Evolutionary conservation across 1,140 invertebrate species (phyloP).

Genomic region (Mya arenaria): DNA sequence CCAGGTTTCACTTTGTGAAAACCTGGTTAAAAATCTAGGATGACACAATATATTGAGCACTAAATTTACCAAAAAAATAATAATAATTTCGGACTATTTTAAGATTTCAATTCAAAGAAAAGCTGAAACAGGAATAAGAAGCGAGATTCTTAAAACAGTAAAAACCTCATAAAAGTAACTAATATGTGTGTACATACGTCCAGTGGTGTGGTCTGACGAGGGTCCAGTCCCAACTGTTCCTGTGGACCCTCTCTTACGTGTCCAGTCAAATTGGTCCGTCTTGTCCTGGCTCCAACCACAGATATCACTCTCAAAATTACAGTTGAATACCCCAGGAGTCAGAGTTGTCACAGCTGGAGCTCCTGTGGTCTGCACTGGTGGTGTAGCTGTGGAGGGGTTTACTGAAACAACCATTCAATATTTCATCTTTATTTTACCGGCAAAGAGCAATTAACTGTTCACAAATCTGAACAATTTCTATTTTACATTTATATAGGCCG

Average conservation of each 20-base stretch:
- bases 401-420: conserved; percentile 54
- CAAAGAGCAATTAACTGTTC: neutral
- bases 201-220: conserved; percentile 56
- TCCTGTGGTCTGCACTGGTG: conserved; percentile 35
- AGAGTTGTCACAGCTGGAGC: conserved; percentile 30
- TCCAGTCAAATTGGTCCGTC: conserved; percentile 70
- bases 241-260: conserved; percentile 58
- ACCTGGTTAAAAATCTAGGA: too few relatives aligned
- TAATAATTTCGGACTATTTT: too few relatives aligned
- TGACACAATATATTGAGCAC: too few relatives aligned
- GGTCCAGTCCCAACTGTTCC: conserved; percentile 58
- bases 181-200: conserved; percentile 51
- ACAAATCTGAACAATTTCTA: too few relatives aligned
- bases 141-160: too few relatives aligned
- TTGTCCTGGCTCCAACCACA: conserved; percentile 73
- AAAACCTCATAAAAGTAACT: neutral
- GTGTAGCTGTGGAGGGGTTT: conserved; percentile 29
- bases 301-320: conserved; percentile 66
- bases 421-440: neutral
- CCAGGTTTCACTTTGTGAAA: too few relatives aligned
- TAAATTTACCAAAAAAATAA: too few relatives aligned
- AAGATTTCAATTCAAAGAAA: too few relatives aligned
- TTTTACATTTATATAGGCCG: too few relatives aligned
- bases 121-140: too few relatives aligned
- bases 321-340: conserved; percentile 64